Percentiles rank a stretch among this genome's conserved stretches.
These are phyloP conservation scores for Procambarus virginalis DNA, from an alignment of 1,140 invertebrate genomes.

Conservation along the genomic window DNA sequence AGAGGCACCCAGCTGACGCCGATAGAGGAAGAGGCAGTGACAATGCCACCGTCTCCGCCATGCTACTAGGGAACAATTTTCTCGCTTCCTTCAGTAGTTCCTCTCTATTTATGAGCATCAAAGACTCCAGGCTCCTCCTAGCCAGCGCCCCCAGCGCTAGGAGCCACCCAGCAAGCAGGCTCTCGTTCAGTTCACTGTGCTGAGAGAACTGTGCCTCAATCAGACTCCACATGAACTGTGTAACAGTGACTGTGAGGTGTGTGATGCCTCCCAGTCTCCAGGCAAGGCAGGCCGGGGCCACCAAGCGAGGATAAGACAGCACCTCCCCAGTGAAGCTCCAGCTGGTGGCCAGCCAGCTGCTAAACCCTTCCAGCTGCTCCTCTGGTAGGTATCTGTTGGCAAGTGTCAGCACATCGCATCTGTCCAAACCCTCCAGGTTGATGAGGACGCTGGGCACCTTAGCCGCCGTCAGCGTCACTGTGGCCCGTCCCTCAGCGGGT, in stretches of 20 bases:
- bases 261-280: conserved; percentile 6
- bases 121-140: conserved; percentile 30
- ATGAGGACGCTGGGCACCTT: neutral
- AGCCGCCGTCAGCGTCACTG: neutral
- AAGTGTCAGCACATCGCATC: neutral
- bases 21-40: neutral
- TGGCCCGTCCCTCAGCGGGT: neutral
- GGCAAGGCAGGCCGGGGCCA: conserved; percentile 1
- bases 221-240: conserved; percentile 8
- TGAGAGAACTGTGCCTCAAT: neutral
- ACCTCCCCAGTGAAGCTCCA: neutral
- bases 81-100: conserved; percentile 18
- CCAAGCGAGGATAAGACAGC: conserved; percentile 3
- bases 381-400: neutral
- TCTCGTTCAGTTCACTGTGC: neutral
- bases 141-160: conserved; percentile 1
- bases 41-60: neutral
- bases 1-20: neutral
- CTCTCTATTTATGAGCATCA: neutral
- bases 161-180: neutral
- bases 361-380: neutral
- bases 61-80: neutral
- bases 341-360: neutral
- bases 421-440: neutral
- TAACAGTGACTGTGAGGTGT: neutral